Evolutionary conservation across 2,888 invertebrate species (phyloP).

Genomic region (Perizoma flavofasciatum): DNA sequence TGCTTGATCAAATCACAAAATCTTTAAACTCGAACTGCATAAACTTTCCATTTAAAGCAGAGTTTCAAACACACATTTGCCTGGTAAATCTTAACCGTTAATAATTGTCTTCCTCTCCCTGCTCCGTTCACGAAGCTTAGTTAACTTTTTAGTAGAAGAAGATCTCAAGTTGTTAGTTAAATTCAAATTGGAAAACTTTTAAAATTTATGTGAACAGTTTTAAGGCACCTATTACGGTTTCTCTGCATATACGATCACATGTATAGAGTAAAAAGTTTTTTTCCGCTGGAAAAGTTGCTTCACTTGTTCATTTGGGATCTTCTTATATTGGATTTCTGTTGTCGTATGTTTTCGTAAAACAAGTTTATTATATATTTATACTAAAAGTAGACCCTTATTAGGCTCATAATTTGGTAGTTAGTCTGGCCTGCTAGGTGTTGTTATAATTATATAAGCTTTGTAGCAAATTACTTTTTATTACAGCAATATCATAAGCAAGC

Average conservation of each 20-base stretch:
- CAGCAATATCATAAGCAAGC: not conserved
- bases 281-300: slow-evolving; percentile 3
- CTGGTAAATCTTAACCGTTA: slow-evolving; percentile 53
- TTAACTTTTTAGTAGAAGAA: slow-evolving; percentile 72
- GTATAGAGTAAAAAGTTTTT: slow-evolving; percentile 12
- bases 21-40: slow-evolving; percentile 25
- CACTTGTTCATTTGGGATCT: slow-evolving; percentile 11
- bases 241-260: slow-evolving; percentile 48
- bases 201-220: slow-evolving; percentile 76
- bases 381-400: too few relatives aligned
- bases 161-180: slow-evolving; percentile 77
- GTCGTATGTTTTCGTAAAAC: not conserved
- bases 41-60: slow-evolving; percentile 32
- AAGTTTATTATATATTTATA: not conserved
- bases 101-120: slow-evolving; percentile 55
- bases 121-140: slow-evolving; percentile 54
- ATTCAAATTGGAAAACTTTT: slow-evolving; percentile 80
- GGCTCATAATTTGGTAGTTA: too few relatives aligned
- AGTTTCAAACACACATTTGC: slow-evolving; percentile 45
- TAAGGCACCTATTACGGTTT: slow-evolving; percentile 71
- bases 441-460: too few relatives aligned
- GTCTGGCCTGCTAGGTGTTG: too few relatives aligned
- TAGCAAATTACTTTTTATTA: slow-evolving; percentile 8
- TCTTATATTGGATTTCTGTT: not conserved
- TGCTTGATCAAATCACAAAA: slow-evolving; percentile 13